Percentiles rank a stretch among this genome's conserved stretches.
phyloP scores from a whole-genome alignment of 2,888 invertebrate species.

The Epistrophe grossulariae region DNA sequence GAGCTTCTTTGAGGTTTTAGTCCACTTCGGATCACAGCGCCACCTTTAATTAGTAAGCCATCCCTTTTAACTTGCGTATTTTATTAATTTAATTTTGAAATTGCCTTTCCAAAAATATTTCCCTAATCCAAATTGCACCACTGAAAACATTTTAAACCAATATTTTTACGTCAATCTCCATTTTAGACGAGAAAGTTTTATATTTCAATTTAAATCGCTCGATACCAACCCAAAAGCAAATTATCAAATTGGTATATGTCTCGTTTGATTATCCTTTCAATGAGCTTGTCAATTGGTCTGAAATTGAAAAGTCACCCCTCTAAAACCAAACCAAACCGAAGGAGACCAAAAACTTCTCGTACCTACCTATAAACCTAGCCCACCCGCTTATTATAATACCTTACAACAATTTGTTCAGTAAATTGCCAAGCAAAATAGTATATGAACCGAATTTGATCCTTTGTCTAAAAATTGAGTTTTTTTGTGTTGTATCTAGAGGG shows the following conservation, averaged over 20 bases:
- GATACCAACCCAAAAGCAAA: slow-evolving; percentile 24
- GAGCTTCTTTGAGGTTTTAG: no score
- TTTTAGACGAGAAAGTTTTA: neutral
- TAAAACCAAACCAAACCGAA: neutral
- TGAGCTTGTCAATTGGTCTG: slow-evolving; percentile 68
- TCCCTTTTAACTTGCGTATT: no score
- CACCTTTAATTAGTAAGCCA: no score
- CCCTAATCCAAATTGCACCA: no score
- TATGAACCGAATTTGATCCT: slow-evolving; percentile 65
- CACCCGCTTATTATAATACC: slow-evolving; percentile 45
- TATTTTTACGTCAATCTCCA: neutral
- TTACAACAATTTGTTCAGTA: slow-evolving; percentile 70
- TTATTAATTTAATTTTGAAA: no score
- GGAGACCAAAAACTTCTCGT: neutral
- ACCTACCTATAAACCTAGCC: neutral
- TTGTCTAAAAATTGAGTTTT: slow-evolving; percentile 63
- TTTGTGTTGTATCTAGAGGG: neutral
- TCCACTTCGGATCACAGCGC: no score
- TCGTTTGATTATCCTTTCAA: slow-evolving; percentile 65
- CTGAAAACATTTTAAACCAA: neutral
- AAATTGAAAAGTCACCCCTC: slow-evolving; percentile 68
- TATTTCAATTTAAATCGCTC: slow-evolving; percentile 15
- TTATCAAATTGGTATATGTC: slow-evolving; percentile 52
- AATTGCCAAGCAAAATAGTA: slow-evolving; percentile 63
- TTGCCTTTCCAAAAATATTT: no score